Evolutionary conservation across 2,797 vertebrate genomes (phyloP), one percentile per base, ranked within the genome.

Genomic region (Ibycter americanus): DNA sequence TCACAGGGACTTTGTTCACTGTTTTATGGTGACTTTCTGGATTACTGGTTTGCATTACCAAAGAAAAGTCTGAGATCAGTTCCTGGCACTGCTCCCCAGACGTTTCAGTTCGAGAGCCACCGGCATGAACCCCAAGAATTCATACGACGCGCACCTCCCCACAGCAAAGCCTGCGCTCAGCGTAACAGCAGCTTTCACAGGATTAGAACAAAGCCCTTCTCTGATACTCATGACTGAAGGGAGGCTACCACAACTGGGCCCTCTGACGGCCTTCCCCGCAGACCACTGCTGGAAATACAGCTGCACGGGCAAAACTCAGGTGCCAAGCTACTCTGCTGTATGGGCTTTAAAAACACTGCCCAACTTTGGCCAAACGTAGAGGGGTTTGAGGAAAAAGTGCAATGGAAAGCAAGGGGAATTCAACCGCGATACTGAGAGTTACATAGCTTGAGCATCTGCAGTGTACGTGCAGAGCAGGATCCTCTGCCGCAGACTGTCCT

Each of bases 81-180:
- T 77, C 74, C 70, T 68, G 59, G 65, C 52, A 58, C 54, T 34
- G 54, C 13, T 49, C 78, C 77, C 87, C 86, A 87, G 55, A 65
- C 18, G 4, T 81, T 91, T 71, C 66, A 86, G 58, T 62, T 92
- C 32, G 47, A 66, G 59, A 77, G 52, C 47, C 52, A 59, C 63
- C 55, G 34, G 59, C 25, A n/a, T 15, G 49, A 87, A 54, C 65
- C 46, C 74, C 74, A 85, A 70, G 66, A 87, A 44, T 63, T 67
- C 56, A 11, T 26, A 47, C 0, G 0, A 25, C 47, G 70, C 5
- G 0, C 42, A 76, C 26, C 25, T 83, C 51, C 82, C 52, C 59
- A 36, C 51, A 90, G 83, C 70, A 74, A 94, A 88, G 49, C 46
- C 44, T 54, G 25, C 65, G 58, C 67, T 70, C 7, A 1, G 49